A percentile compares a stretch with the other conserved stretches of the same genome.
Conservation (phyloP, 2,797 vertebrate genomes). For the Lutjanus argentimaculatus region DNA sequence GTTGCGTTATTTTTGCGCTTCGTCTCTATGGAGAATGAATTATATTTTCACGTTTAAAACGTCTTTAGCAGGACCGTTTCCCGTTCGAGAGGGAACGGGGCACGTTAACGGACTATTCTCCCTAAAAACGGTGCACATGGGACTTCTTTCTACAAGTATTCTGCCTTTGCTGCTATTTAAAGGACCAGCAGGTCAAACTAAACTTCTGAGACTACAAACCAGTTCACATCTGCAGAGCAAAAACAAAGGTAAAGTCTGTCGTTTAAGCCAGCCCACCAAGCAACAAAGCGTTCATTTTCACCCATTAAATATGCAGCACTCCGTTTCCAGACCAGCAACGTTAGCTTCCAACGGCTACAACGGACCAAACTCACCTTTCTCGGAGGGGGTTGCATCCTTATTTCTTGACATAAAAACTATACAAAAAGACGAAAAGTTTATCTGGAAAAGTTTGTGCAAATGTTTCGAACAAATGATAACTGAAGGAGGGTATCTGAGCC, state of each 20-base stretch:
- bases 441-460: conserved; percentile 46
- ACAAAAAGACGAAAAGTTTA: conserved; percentile 38
- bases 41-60: not conserved
- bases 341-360: conserved; percentile 72
- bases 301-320: conserved; percentile 75
- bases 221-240: not conserved
- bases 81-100: conserved; percentile 40
- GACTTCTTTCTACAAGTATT: conserved; percentile 40
- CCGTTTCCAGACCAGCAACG: conserved; percentile 57
- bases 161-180: not conserved
- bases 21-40: rapidly evolving
- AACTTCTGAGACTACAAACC: not conserved
- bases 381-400: conserved; percentile 96
- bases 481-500: conserved; percentile 33
- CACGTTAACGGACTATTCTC: conserved; percentile 52
- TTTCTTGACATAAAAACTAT: conserved; percentile 72
- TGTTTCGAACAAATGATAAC: conserved; percentile 8
- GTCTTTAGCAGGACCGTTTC: conserved; percentile 7
- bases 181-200: not conserved
- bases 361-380: conserved; percentile 91
- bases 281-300: conserved; percentile 75
- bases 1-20: not conserved
- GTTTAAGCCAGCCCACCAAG: conserved; percentile 23
- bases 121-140: conserved; percentile 54
- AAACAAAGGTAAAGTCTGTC: not conserved